phyloP scores from a whole-genome alignment of 2,888 invertebrate species.

The Orthosia gothica region DNA sequence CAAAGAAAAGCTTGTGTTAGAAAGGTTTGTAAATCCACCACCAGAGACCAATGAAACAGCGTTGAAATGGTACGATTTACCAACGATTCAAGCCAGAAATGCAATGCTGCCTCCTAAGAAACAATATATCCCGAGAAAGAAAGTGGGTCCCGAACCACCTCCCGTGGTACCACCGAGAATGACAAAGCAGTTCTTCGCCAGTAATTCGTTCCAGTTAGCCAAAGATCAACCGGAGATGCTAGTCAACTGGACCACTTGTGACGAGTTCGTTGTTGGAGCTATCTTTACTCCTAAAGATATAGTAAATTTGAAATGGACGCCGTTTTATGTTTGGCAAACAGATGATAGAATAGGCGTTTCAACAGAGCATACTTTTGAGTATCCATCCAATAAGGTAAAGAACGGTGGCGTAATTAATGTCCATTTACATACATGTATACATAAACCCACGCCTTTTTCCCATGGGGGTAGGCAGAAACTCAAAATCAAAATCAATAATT shows the following conservation, averaged over 20 bases:
- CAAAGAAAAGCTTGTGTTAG: constrained; percentile 49
- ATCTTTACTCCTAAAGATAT: constrained; percentile 80
- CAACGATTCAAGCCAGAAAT: constrained; percentile 67
- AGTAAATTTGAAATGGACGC: constrained; percentile 79
- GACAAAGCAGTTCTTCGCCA: background rate
- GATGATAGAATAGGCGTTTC: constrained; percentile 32
- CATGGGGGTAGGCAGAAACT: too few species aligned
- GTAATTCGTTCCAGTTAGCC: background rate
- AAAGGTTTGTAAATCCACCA: constrained; percentile 6
- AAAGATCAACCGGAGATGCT: background rate
- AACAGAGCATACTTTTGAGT: constrained; percentile 74
- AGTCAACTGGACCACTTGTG: constrained; percentile 79
- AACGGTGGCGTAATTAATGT: background rate
- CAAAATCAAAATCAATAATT: too few species aligned
- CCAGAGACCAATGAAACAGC: constrained; percentile 31
- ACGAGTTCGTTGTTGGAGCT: constrained; percentile 75
- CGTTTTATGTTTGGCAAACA: constrained; percentile 82
- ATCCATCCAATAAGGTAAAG: constrained; percentile 79
- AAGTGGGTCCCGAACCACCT: rapidly evolving
- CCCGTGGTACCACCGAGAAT: too few species aligned
- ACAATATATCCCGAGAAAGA: constrained; percentile 7
- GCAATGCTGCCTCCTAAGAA: constrained; percentile 14
- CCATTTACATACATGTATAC: too few species aligned
- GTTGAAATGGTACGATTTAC: constrained; percentile 66
- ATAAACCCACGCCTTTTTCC: too few species aligned